Evolutionary conservation across 2,113 vertebrate genomes (phyloP), one percentile per base, ranked within the genome.

Genomic region (Capreolus pygargus): DNA sequence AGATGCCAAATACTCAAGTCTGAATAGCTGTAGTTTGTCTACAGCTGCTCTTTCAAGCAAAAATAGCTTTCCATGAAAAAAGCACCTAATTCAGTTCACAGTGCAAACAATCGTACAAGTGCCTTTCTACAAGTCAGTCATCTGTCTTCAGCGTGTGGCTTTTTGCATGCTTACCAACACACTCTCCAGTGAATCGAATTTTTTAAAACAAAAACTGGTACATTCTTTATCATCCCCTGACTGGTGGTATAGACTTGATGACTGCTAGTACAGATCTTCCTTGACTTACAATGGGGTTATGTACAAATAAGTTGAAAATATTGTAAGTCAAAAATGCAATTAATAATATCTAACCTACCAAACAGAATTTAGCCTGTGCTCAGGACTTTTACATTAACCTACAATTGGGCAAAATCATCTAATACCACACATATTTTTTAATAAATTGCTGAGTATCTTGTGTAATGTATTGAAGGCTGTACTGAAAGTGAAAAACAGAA

Each of bases 11-110:
- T 89, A n/a, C 33, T 36, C 61, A 95, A 82, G 12, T 84, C 61
- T 67, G 58, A 96, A 64, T 95, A 83, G 55, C 50, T 84, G 50
- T 82, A 91, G 30, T 94, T 93, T 96, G 28, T 91, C 86, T 88
- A 12, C 33, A 45, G 45, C 96, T 91, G 27, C 57, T 91, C 76
- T 97, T 91, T 88, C 64, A 87, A 84, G 23, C 87, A 87, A 92
- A 95, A 94, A 57, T 87, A 74, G 27, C 55, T 58, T 94, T 86
- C 78, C 86, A 39, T 92, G 50, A 86, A 92, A 86, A 55, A 78
- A 50, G 21, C 36, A 57, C 15, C 33, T 82, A 16, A 13, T 25
- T 92, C 6, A 23, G 13, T 89, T 95, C 70, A 54, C 52, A 87
- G 21, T 25, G 19, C 36, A 78, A 94, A 61, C 28, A 64, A 7